Evolutionary conservation across 2,888 invertebrate species (phyloP).

Genomic region (Zygogramma bicolorata): DNA sequence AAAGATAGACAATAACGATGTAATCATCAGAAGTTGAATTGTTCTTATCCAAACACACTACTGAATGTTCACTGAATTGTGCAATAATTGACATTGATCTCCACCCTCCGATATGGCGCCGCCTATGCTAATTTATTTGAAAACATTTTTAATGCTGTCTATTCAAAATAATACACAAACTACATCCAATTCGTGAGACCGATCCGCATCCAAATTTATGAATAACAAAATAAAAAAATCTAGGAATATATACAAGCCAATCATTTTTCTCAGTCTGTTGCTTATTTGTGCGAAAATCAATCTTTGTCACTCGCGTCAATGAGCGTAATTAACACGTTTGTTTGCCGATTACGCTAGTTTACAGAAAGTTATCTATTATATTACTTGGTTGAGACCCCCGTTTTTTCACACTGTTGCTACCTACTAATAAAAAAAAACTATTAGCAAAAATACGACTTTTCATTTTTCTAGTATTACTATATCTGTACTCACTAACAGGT

Average conservation of each 20-base stretch:
- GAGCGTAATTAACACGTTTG: constrained; percentile 35
- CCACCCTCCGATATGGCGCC: not conserved
- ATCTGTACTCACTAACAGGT: too few species aligned
- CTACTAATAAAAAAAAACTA: too few species aligned
- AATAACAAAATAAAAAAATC: constrained; percentile 47
- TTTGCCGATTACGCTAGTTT: constrained; percentile 34
- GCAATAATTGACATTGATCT: too few species aligned
- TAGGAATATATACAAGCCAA: constrained; percentile 36
- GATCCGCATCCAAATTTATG: constrained; percentile 43
- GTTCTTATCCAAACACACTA: too few species aligned
- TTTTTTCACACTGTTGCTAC: too few species aligned
- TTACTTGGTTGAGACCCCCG: too few species aligned
- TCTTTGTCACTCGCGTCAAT: constrained; percentile 35
- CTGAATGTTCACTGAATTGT: too few species aligned
- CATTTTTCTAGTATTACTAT: too few species aligned
- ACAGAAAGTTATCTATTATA: too few species aligned
- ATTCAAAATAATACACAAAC: constrained; percentile 46
- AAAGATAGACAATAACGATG: too few species aligned
- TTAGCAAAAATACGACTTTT: too few species aligned
- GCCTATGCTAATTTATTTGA: constrained; percentile 42
- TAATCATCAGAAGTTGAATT: too few species aligned
- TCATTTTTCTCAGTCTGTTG: constrained; percentile 20
- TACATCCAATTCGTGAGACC: constrained; percentile 41
- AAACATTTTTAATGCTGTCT: constrained; percentile 42
- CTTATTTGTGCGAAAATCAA: constrained; percentile 35